A percentile compares a stretch with the other conserved stretches of the same genome.
phyloP scores from a whole-genome alignment of 1,140 invertebrate genomes.

The Drosophila jambulina region DNA sequence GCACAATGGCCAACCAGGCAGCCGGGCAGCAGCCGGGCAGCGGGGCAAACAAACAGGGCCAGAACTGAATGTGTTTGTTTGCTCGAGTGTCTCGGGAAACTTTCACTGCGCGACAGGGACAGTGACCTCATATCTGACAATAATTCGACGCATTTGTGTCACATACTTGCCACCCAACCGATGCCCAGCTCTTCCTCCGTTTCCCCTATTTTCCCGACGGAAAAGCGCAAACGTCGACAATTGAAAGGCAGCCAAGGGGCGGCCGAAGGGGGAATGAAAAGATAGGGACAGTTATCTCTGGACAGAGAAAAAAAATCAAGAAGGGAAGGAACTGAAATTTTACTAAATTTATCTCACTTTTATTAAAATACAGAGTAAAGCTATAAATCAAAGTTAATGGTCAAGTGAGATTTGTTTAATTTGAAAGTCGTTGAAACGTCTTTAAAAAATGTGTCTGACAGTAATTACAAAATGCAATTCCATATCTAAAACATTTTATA shows the following conservation, averaged over 20 bases:
- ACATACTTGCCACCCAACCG: constrained; percentile 34
- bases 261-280: constrained; percentile 1
- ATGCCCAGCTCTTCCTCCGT: not conserved
- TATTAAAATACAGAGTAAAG: not conserved
- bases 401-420: not conserved
- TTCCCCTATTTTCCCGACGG: constrained; percentile 5
- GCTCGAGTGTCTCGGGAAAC: constrained; percentile 48
- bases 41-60: constrained; percentile 60
- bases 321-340: not conserved
- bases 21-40: constrained; percentile 1
- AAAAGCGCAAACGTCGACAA: constrained; percentile 79
- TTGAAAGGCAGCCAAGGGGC: constrained; percentile 32
- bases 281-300: constrained; percentile 34
- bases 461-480: too few relatives aligned
- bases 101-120: constrained; percentile 77
- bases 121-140: constrained; percentile 79
- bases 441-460: not conserved
- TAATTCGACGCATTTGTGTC: constrained; percentile 83
- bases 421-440: not conserved
- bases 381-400: not conserved
- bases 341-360: not conserved
- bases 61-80: constrained; percentile 44
- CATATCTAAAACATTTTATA: too few relatives aligned
- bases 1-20: constrained; percentile 31
- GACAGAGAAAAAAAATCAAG: not conserved